These are phyloP conservation scores for Anoplius nigerrimus DNA, from an alignment of 2,888 invertebrate species.

Conservation along the genomic window DNA sequence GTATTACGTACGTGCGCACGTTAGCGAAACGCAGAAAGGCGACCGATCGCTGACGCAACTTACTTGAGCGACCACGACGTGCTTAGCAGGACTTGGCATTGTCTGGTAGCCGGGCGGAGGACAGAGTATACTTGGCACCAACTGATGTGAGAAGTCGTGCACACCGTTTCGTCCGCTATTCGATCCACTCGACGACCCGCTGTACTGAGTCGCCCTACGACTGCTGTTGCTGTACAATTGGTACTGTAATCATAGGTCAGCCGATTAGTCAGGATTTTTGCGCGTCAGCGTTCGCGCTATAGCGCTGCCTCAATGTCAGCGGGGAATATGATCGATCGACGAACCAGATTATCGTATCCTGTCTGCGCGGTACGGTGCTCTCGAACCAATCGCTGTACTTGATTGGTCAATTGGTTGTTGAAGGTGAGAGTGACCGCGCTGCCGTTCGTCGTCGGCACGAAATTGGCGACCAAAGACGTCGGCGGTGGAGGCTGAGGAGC, in stretches of 20 bases:
- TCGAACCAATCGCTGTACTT: slow-evolving; percentile 83
- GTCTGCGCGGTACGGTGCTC: slow-evolving; percentile 82
- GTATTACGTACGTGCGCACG: not conserved
- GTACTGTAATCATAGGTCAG: slow-evolving; percentile 78
- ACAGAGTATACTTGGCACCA: slow-evolving; percentile 95
- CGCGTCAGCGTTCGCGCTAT: too few relatives aligned
- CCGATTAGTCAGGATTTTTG: not conserved
- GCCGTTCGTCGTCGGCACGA: slow-evolving; percentile 86
- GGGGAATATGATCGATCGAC: slow-evolving; percentile 39
- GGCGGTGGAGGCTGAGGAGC: slow-evolving; percentile 75
- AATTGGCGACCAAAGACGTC: slow-evolving; percentile 83
- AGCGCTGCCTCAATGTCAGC: too few relatives aligned
- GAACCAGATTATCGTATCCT: slow-evolving; percentile 84
- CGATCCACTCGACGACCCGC: slow-evolving; percentile 80
- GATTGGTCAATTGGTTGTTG: slow-evolving; percentile 90
- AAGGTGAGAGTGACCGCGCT: slow-evolving; percentile 93
- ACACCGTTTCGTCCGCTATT: slow-evolving; percentile 73
- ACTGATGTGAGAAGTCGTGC: slow-evolving; percentile 90
- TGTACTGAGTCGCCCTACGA: slow-evolving; percentile 76
- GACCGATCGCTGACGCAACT: slow-evolving; percentile 19
- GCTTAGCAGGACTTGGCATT: slow-evolving; percentile 83
- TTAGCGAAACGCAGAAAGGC: not conserved
- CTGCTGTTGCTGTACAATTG: slow-evolving; percentile 86
- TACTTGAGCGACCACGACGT: slow-evolving; percentile 80
- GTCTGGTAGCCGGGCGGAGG: slow-evolving; percentile 90